Base-by-base conservation (phyloP, 2,797 vertebrate genomes). In the Tarsius wallacei region DNA sequence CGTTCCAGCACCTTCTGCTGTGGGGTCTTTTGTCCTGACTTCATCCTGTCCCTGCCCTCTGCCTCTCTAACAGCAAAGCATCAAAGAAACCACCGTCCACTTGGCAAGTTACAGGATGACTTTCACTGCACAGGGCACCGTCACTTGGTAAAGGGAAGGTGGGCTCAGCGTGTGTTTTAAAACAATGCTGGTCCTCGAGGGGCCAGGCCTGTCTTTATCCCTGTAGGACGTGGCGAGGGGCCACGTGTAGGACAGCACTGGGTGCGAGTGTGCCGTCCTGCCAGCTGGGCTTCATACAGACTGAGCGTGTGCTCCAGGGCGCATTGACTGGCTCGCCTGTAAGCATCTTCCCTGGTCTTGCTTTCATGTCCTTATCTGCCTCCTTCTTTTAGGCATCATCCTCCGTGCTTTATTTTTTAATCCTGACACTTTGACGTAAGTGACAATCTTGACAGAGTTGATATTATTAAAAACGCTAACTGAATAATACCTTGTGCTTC, bases 401-500 rank as follows among this genome's bases (percentile, higher is more conserved):
- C 7, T 87, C 53, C 36, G 31, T 74, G 7, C 51, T 76, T 93
- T 80, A 33, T 63, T 87, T 90, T 74, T 66, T 82, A 95, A 76
- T 90, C 47, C 36, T 51, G 53, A 64, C 47, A 82, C 47, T 42
- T 94, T 66, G 94, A 94, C 61, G 86, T 73, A 81, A 71, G 84
- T 85, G 91, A 73, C 87, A 94, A 1, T 91, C 80, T 93, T 73
- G 80, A 86, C 82, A 94, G 76, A 80, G 68, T 26, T 64, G 76
- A 24, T 90, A 24, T 86, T 76, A 61, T 91, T 93, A 76, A 95
- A 86, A 84, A 21, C 24, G 19, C 83, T 55, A 42, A 26, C 26
- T 84, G 64, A 89, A 47, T 89, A 77, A 94, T 94, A 49, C 19
- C 66, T 59, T 77, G 61, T 2, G 22, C 55, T 89, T 91, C 63